Evolutionary conservation across 2,113 vertebrate genomes (phyloP).

Genomic region (Pelodiscus sinensis): DNA sequence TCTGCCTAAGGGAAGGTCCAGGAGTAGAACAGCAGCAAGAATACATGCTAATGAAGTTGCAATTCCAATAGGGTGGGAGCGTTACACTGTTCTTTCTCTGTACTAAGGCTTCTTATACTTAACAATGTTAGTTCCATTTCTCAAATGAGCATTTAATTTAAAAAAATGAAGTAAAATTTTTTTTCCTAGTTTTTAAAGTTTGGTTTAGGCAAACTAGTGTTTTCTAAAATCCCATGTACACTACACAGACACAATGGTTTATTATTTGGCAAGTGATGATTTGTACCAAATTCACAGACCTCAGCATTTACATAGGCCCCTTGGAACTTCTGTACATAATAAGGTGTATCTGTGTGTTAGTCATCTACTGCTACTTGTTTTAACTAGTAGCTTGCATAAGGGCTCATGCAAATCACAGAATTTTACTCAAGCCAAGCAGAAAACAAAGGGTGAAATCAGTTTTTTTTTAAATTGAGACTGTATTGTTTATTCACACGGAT

Average conservation of each 20-base stretch:
- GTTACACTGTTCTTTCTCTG: neutral
- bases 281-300: neutral
- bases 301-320: neutral
- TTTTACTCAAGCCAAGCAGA: constrained; percentile 30
- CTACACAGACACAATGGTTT: neutral
- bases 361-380: constrained; percentile 22
- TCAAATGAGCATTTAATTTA: neutral
- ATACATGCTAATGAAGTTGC: neutral
- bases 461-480: neutral
- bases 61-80: neutral
- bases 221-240: neutral
- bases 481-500: neutral
- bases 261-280: neutral
- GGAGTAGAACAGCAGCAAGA: neutral
- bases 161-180: neutral
- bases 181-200: neutral
- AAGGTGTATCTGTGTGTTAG: neutral
- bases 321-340: neutral
- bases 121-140: neutral
- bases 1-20: neutral
- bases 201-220: neutral
- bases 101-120: neutral
- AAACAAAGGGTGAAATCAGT: constrained; percentile 63
- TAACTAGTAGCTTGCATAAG: constrained; percentile 21
- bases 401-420: constrained; percentile 25